phyloP scores from a whole-genome alignment of 1,140 invertebrate species.

The Parapsyche elsis region DNA sequence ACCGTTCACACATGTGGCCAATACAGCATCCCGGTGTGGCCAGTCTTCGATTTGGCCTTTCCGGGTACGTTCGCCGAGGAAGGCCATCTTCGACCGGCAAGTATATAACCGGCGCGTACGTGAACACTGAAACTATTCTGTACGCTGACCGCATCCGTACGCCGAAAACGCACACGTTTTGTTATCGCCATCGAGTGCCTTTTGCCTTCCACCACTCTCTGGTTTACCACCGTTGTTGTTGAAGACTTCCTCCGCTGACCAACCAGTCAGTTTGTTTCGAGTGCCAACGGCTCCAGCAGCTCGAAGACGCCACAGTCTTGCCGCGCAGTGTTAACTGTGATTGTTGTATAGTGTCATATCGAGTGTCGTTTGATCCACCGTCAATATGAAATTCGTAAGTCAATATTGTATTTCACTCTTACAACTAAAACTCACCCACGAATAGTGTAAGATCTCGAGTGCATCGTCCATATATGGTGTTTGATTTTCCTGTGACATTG shows the following conservation, averaged over 20 bases:
- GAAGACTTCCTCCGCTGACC: conserved; percentile 40
- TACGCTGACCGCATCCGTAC: conserved; percentile 46
- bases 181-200: background rate
- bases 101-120: conserved; percentile 49
- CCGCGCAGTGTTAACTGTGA: conserved; percentile 6
- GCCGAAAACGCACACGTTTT: background rate
- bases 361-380: background rate
- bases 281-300: conserved; percentile 33
- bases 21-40: background rate
- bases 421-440: too few species aligned
- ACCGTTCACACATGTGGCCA: conserved; percentile 27
- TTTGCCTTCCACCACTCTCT: conserved; percentile 39
- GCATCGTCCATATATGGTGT: too few species aligned
- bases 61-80: conserved; percentile 52
- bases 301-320: background rate
- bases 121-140: conserved; percentile 50
- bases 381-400: conserved; percentile 52
- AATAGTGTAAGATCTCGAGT: too few species aligned
- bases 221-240: background rate
- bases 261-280: conserved; percentile 36
- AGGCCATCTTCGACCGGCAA: conserved; percentile 36
- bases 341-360: background rate
- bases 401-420: background rate
- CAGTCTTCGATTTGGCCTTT: conserved; percentile 28
- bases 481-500: too few species aligned